Evolutionary conservation across 1,140 invertebrate genomes (phyloP), one percentile per base, ranked within the genome.

Genomic region (Pseudachorutes palmiensis): DNA sequence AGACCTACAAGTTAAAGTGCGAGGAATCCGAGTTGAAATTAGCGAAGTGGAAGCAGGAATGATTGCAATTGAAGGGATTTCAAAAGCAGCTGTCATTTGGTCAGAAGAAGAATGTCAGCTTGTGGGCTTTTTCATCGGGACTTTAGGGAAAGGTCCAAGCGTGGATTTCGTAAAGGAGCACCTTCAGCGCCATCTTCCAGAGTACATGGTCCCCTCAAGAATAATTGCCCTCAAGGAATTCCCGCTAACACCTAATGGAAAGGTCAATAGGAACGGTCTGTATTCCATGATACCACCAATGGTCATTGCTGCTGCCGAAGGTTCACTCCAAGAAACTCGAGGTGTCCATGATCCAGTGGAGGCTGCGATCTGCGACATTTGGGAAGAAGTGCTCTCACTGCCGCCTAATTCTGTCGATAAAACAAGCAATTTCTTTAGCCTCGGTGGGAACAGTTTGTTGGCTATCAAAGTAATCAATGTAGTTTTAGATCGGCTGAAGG

Each of bases 191-290:
- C 9, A 55, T 26, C 30, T 60, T 12, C 58, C 58, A 16, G 24
- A 28, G 24, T 60, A 60, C 30, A 60, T 60, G 58, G 30, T 60
- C 30, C 58, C 58, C 9, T 60, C 29, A 9, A 9, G 12, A 16
- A 28, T 60, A 28, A 9, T 60, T 16, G 5, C 2, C 12, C 24
- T 60, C 2, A 2, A 28, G 9, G 24, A 28, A 31, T 60, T 60
- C 30, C 24, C 30, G 24, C 30, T 60, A 9, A 60, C 58, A 30
- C 58, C 58, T 9, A 60, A 60, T 60, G 58, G 58, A 60, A 60
- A 60, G 22, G 9, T 60, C 2, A 12, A 31, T 60, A 19, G 58
- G 2, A 30, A 9, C 12, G 2, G 30, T 9, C 30, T 60, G 24
- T 14, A 5, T 14, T 12, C 30, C 30, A 14, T 14, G 14, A 9